Base-by-base conservation (phyloP, 2,113 vertebrate genomes). In the Spheniscus mendiculus region DNA sequence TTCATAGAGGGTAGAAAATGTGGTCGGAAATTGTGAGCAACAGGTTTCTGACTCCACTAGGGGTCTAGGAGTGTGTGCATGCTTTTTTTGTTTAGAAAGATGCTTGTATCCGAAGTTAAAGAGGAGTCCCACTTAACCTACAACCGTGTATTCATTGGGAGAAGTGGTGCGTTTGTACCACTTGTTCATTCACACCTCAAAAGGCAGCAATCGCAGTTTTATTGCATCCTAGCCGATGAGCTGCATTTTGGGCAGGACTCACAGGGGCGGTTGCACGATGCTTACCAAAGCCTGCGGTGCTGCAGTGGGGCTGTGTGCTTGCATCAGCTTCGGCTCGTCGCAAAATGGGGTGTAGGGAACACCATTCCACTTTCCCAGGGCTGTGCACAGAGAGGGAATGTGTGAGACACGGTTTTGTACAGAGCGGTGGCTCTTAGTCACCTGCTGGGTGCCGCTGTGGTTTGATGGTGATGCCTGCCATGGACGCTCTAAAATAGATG, bases 201-300 rank as follows among this genome's bases (percentile, higher is more conserved):
- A 62, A 52, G 26, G 50, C 62, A 32, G 21, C 29, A 9, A 1
- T 5, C 5, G 2, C 1, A 3, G 19, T 21, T 80, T 22, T 15
- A 30, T 11, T 19, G 20, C 34, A 5, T 38, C 61, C 27, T 17
- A 8, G 12, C 19, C 2, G 4, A 27, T 18, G 52, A 63, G 36
- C 55, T 58, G 29, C 8, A 1, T 7, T 52, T 45, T n/a, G 69
- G 76, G 62, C 55, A 63, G 62, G 34, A 38, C 36, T 52, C 27
- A 11, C 23, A 3, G 52, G 7, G 10, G 16, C 1, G 0, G 21
- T 34, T 74, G 20, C n/a, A 5, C 3, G 11, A 9, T 16, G 52
- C 52, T 66, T 11, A 9, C 38, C 52, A 29, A 53, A 66, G 27
- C 50, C 15, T 34, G 36, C 1, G 1, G 42, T 1, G 14, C 42